Evolutionary conservation across 2,113 vertebrate genomes (phyloP), one percentile per base, ranked within the genome.

Genomic region (Dunckerocampus dactyliophorus): DNA sequence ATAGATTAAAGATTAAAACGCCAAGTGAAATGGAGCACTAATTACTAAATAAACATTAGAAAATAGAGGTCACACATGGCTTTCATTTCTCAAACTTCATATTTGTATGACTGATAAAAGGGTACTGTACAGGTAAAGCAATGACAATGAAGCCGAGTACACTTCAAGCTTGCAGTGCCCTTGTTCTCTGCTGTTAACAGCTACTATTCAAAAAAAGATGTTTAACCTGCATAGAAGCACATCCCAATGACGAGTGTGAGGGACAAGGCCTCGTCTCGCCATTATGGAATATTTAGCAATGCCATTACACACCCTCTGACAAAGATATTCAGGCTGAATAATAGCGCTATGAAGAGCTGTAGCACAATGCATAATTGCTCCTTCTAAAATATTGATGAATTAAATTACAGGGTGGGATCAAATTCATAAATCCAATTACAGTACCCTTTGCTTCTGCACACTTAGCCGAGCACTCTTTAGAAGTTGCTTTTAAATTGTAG

Each of bases 351-450:
- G 81, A 88, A 76, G 87, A 77, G 76, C 78, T 75, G 69, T 20
- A 62, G 72, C 83, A 89, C 87, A 87, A 85, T 81, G 80, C 84
- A 86, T 89, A 89, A 91, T 90, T 90, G 89, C 85, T 76, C 76
- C 84, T 73, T 74, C 75, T 92, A 85, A 89, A 92, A 90, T 77
- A 90, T 90, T 91, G 85, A 92, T 92, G 90, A 90, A 85, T 84
- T 76, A 91, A 90, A 89, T 89, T 83, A 79, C 83, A 72, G 89
- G 86, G 84, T 69, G 89, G 92, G 89, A 90, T 90, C 87, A 91
- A 89, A 91, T 91, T 90, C 84, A 90, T 89, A 89, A 91, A 90
- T 91, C 88, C 90, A 89, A 88, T 88, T 87, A 90, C 89, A 89
- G 83, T 88, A 86, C 72, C 54, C 85, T 87, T 83, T 85, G 72